Conservation (phyloP, 1,140 invertebrate species). For the Drosophila bifasciata region DNA sequence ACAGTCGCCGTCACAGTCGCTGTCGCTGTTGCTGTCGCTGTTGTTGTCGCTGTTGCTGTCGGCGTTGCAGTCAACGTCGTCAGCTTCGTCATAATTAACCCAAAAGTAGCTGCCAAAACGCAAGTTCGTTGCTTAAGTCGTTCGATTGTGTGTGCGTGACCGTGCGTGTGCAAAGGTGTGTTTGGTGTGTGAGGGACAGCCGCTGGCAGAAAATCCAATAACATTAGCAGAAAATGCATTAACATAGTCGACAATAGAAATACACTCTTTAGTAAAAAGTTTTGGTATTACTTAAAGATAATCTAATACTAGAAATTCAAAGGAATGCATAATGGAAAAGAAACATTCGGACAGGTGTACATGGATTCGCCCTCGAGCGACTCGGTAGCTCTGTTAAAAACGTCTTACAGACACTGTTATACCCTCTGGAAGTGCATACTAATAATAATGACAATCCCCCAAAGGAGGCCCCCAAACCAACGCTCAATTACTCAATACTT, state of each 20-base stretch:
- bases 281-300: no score
- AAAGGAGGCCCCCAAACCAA: constrained; percentile 31
- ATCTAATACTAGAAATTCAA: no score
- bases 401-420: no score
- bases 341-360: no score
- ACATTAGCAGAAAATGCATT: constrained; percentile 14
- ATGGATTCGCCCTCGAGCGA: no score
- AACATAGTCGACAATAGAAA: background rate
- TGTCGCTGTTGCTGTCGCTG: no score
- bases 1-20: no score
- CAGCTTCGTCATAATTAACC: constrained; percentile 62
- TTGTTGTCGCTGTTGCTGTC: no score
- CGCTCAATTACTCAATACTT: constrained; percentile 72
- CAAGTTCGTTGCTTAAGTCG: constrained; percentile 79
- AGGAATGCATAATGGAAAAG: no score
- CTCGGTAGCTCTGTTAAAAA: no score
- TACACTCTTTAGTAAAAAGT: no score
- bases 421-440: background rate
- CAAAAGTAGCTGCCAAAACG: constrained; percentile 30
- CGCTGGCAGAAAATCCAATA: constrained; percentile 37
- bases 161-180: constrained; percentile 36
- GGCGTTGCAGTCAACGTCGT: no score
- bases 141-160: constrained; percentile 52
- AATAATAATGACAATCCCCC: constrained; percentile 47
- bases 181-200: constrained; percentile 26